phyloP scores from a whole-genome alignment of 2,113 vertebrate species.

The Meriones unguiculatus region DNA sequence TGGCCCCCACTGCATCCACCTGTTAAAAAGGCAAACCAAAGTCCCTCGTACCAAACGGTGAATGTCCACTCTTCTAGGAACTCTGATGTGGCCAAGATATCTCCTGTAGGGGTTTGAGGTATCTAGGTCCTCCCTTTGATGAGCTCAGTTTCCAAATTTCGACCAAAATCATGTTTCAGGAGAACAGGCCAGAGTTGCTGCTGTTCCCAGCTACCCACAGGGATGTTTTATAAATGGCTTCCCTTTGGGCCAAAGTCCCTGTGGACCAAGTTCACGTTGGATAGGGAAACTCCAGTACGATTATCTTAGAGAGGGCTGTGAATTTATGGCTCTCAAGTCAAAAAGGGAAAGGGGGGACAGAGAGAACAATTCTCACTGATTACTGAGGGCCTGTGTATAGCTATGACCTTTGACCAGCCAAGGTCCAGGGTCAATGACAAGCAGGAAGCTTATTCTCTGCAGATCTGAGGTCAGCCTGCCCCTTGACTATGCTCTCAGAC shows the following conservation, averaged over 20 bases:
- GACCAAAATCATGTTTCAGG: neutral
- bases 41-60: neutral
- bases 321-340: neutral
- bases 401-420: constrained; percentile 68
- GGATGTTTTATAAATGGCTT: constrained; percentile 64
- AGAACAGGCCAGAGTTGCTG: constrained; percentile 54
- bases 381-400: constrained; percentile 14
- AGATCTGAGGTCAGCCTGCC: constrained; percentile 58
- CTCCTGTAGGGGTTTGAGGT: neutral
- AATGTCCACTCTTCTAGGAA: neutral
- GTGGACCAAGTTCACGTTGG: constrained; percentile 41
- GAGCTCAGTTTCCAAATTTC: constrained; percentile 15
- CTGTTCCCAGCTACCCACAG: constrained; percentile 62
- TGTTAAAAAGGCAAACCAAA: constrained; percentile 69
- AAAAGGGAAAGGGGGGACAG: neutral
- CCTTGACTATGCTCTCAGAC: neutral
- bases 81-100: neutral
- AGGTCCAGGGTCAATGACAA: constrained; percentile 83
- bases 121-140: neutral
- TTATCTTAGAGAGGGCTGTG: constrained; percentile 32
- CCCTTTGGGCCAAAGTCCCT: neutral
- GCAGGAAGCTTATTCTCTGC: constrained; percentile 61
- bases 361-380: constrained; percentile 52
- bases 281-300: constrained; percentile 18
- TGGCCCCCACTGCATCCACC: constrained; percentile 62